These are phyloP conservation scores for Leptoclinus maculatus DNA, from an alignment of 2,797 vertebrate genomes.

Conservation along the genomic window DNA sequence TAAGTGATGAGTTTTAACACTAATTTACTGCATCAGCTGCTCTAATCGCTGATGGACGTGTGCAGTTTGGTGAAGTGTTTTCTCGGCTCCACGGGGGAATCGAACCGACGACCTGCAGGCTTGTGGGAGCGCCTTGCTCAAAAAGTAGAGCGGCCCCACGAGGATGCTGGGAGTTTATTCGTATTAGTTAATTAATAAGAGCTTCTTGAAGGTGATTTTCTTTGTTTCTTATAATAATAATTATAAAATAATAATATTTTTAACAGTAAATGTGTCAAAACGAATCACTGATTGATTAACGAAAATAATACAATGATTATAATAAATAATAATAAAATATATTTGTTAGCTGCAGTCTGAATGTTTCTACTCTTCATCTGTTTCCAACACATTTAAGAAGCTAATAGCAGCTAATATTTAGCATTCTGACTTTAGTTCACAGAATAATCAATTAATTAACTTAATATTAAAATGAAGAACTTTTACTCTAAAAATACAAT, in stretches of 20 bases:
- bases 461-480: neutral
- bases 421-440: neutral
- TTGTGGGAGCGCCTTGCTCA: neutral
- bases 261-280: too few relatives aligned
- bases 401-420: neutral
- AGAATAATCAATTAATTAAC: neutral
- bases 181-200: too few relatives aligned
- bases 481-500: neutral
- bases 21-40: slow-evolving; percentile 77
- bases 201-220: neutral
- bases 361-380: too few relatives aligned
- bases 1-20: slow-evolving; percentile 74
- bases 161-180: neutral
- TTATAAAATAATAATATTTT: too few relatives aligned
- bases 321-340: too few relatives aligned
- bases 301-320: too few relatives aligned
- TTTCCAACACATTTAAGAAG: neutral
- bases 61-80: slow-evolving; percentile 22
- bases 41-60: slow-evolving; percentile 63
- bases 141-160: neutral
- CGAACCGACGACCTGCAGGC: slow-evolving; percentile 45
- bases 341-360: too few relatives aligned
- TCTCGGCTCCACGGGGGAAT: slow-evolving; percentile 35
- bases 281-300: too few relatives aligned
- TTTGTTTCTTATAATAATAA: too few relatives aligned